These are phyloP conservation scores for Malaclemys terrapin DNA, from an alignment of 2,113 vertebrate species.

Conservation along the genomic window DNA sequence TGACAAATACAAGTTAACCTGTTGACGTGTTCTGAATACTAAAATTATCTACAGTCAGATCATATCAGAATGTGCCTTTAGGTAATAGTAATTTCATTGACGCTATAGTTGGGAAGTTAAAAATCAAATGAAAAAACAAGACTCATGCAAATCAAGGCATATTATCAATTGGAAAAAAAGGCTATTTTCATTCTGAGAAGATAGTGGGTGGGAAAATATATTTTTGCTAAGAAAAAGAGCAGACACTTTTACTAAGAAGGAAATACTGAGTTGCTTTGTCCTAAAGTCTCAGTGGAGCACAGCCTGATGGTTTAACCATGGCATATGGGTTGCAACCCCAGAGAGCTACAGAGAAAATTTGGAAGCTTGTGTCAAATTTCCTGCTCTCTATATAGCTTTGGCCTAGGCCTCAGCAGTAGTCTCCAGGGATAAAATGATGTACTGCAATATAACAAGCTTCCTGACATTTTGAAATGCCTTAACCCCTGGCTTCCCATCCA, in stretches of 20 bases:
- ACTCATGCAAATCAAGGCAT: not conserved
- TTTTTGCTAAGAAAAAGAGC: conserved; percentile 54
- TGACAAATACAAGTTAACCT: not conserved
- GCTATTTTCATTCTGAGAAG: conserved; percentile 58
- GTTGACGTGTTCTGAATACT: not conserved
- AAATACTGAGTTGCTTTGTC: conserved; percentile 60
- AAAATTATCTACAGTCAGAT: not conserved
- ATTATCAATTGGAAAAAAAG: not conserved
- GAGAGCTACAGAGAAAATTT: conserved; percentile 64
- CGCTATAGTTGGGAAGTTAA: not conserved
- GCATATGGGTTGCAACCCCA: conserved; percentile 64
- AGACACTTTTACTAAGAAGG: conserved; percentile 65
- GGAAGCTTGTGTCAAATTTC: conserved; percentile 70
- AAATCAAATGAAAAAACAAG: not conserved
- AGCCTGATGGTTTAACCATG: conserved; percentile 66
- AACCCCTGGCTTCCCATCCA: conserved; percentile 58
- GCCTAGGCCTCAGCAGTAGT: conserved; percentile 43
- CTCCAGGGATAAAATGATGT: conserved; percentile 77
- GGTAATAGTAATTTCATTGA: not conserved
- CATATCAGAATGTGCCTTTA: not conserved
- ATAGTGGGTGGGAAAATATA: conserved; percentile 49
- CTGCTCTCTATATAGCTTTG: conserved; percentile 54
- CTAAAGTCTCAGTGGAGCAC: conserved; percentile 50
- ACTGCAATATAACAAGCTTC: conserved; percentile 77
- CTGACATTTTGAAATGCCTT: conserved; percentile 75